phyloP scores from a whole-genome alignment of 92 coral and sea anemone genomes.

The Siderastrea siderea region DNA sequence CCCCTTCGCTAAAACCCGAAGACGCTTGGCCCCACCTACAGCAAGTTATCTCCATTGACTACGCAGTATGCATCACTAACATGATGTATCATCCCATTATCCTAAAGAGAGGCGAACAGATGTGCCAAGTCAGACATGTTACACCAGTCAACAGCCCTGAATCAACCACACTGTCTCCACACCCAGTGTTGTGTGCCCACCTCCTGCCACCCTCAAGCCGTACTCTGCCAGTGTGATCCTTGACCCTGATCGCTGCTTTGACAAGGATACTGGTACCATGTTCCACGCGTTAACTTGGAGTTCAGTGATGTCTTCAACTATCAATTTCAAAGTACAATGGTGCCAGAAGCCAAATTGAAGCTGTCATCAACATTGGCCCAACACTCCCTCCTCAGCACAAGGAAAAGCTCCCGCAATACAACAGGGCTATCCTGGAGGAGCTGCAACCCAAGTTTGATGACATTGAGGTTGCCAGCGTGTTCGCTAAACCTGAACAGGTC shows the following conservation, averaged over 20 bases:
- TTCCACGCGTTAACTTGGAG: constrained; percentile 54
- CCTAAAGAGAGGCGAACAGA: constrained; percentile 60
- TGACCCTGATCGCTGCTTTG: constrained; percentile 60
- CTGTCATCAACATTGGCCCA: constrained; percentile 47
- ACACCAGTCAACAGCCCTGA: constrained; percentile 15
- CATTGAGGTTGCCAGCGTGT: constrained; percentile 40
- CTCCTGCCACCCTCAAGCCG: constrained; percentile 39
- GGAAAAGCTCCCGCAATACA: constrained; percentile 64
- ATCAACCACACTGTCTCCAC: constrained; percentile 31
- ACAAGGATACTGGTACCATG: constrained; percentile 41
- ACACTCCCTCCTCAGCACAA: constrained; percentile 62
- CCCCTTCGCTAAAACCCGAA: constrained; percentile 20
- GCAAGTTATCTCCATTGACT: constrained; percentile 48
- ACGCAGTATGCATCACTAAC: constrained; percentile 54
- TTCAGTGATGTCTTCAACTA: constrained; percentile 56
- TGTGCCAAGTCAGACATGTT: constrained; percentile 58
- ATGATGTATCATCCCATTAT: constrained; percentile 50
- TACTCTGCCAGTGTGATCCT: constrained; percentile 34
- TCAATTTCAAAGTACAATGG: constrained; percentile 75
- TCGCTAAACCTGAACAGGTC: constrained; percentile 37
- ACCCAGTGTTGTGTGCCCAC: not conserved
- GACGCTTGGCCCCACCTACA: constrained; percentile 67
- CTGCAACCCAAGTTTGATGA: constrained; percentile 47
- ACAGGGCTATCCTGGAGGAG: constrained; percentile 53
- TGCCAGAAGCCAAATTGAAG: constrained; percentile 63